These are phyloP conservation scores for Anthopleura sola DNA, from an alignment of 64 coral and sea anemone genomes.

Conservation along the genomic window DNA sequence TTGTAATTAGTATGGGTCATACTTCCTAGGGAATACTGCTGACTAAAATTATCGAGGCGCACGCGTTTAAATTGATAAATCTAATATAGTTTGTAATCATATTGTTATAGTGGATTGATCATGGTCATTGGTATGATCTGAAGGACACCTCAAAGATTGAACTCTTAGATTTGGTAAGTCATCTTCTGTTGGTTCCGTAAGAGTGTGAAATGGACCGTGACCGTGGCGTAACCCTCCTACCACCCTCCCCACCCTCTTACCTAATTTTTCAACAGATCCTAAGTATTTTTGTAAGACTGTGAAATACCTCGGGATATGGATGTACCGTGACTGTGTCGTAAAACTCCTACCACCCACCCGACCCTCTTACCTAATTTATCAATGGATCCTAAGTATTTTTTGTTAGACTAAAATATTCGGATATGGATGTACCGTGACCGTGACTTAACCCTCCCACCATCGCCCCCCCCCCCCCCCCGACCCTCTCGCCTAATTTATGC, in stretches of 20 bases:
- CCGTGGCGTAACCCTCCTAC: not conserved
- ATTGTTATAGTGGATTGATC: conserved; percentile 73
- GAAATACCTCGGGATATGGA: too few relatives aligned
- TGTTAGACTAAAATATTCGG: too few relatives aligned
- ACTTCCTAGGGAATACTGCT: too few relatives aligned
- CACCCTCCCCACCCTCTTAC: not conserved
- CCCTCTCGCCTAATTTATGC: not conserved
- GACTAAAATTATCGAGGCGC: too few relatives aligned
- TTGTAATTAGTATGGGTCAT: too few relatives aligned
- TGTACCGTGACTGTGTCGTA: too few relatives aligned
- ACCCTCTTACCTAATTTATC: not conserved
- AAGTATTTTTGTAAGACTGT: too few relatives aligned
- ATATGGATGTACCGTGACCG: too few relatives aligned
- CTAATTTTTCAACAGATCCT: too few relatives aligned
- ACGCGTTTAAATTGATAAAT: too few relatives aligned
- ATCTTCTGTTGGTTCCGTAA: not conserved
- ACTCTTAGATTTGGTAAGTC: conserved; percentile 85
- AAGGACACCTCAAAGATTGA: conserved; percentile 97
- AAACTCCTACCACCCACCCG: not conserved
- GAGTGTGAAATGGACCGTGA: too few relatives aligned
- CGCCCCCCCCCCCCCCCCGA: not conserved
- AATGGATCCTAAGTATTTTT: too few relatives aligned
- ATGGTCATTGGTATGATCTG: conserved; percentile 93
- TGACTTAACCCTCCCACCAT: not conserved
- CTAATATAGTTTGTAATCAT: not conserved